Percentiles rank a stretch among this genome's conserved stretches.
phyloP scores from a whole-genome alignment of 2,113 vertebrate genomes.

The Lasiurus cinereus region DNA sequence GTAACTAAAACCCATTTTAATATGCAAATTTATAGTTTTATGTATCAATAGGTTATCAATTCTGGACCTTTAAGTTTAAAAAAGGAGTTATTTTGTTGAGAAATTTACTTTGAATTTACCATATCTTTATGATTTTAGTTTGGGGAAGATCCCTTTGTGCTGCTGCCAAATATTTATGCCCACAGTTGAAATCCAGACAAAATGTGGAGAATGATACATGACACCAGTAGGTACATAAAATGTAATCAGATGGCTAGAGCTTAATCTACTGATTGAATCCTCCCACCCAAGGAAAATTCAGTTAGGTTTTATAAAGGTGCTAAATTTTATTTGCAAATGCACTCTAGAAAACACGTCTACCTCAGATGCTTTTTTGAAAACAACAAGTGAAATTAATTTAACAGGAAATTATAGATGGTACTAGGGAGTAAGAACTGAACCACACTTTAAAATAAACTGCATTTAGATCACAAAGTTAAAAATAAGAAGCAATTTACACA shows the following conservation, averaged over 20 bases:
- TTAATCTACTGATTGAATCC: not conserved
- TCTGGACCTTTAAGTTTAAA: not conserved
- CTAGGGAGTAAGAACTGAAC: conserved; percentile 17
- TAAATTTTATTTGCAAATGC: conserved; percentile 50
- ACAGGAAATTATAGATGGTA: conserved; percentile 43
- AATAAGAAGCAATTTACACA: conserved; percentile 45
- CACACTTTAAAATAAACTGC: conserved; percentile 46
- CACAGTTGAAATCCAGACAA: conserved; percentile 43
- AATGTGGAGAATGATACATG: not conserved
- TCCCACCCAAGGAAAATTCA: not conserved
- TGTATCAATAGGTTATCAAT: not conserved
- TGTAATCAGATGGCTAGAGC: not conserved
- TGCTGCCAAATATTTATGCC: not conserved
- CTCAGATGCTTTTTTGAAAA: not conserved
- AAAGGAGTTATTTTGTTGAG: not conserved
- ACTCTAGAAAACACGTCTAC: conserved; percentile 24
- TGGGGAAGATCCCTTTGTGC: not conserved
- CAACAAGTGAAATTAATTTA: conserved; percentile 36
- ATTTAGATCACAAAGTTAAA: conserved; percentile 43
- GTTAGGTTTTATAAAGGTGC: not conserved
- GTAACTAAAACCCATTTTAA: not conserved
- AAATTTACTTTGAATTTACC: conserved; percentile 4
- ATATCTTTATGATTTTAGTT: not conserved
- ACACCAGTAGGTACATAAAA: not conserved
- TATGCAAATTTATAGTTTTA: conserved; percentile 22